Base-by-base conservation (phyloP, 1,140 invertebrate species). In the Lamellibrachia luymesi region DNA sequence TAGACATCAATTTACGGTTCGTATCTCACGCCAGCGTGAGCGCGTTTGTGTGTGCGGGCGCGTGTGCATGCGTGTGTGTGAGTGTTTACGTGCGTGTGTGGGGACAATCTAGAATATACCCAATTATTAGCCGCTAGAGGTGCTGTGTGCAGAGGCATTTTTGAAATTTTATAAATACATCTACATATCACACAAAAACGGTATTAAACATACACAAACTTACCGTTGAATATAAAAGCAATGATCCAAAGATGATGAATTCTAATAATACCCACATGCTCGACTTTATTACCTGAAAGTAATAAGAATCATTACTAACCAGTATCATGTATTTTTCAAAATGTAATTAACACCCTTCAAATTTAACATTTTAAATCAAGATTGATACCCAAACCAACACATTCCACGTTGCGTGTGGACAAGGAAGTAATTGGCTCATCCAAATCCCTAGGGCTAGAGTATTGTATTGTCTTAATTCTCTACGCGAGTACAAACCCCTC, bases 241-340 rank as follows among this genome's bases (percentile, higher is more conserved):
- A 97, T 94, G 98, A 98, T 94, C 98, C 98, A 49, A 98, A 95
- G 91, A 99, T 96, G 93, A 98, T 97, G 52, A 98, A 98, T 97
- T 99, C 98, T 95, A 98, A 96, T 93, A 99, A 97, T 56, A 98
- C 98, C 98, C 98, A 99, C 97, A 98, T 98, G 93, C 98, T 97
- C 94, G 97, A 97, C 49, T 98, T 98, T 95, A 98, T 98, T 91
- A 98, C 97, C 98, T 98, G 49, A 94, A 96, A 91, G 50, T 4
- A 38, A 91, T 2, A 80, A 2, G 6, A 80, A 80, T 22, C 52
- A 56, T 80, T 22, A 22, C 8, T 10, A 22, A 80, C 25, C 7
- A 80, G 13, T 22, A 80, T 4, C 17, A 80, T 17, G 25, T 22
- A 80, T 80, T 38, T 38, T 6, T 80, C 64, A 80, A 6, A 17